Base-by-base conservation (phyloP, 2,888 invertebrate genomes). In the Atrina japonica region DNA sequence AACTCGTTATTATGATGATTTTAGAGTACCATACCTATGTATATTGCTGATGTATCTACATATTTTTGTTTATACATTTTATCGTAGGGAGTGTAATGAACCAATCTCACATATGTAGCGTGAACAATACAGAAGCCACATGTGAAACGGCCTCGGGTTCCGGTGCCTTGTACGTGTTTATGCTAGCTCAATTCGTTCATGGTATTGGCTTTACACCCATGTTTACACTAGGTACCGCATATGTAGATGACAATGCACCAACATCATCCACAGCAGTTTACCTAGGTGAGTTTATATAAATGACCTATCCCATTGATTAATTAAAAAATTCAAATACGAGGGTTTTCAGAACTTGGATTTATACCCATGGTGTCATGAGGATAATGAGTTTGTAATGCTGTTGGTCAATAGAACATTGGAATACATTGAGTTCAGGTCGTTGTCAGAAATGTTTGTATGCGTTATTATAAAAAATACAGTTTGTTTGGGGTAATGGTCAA, bases 211-310 rank as follows among this genome's bases (percentile, higher is more conserved):
- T 81, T 30, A 78, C 80, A 7, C 81, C 83, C 9, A 75, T 85
- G 72, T 82, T 81, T 59, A 83, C 84, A 0, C 79, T 87, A 6
- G 83, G 82, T n/a, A 75, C 78, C n/a, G 79, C 80, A 3, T 82
- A 76, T 67, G 73, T 85, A 7, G 85, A 83, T 41, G 82, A 81
- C 30, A 83, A 82, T 66, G 78, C 79, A 25, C 72, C 65, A 5
- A 64, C 77, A 3, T 77, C 78, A 43, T 68, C 80, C 14, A 77
- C 81, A 0, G 80, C 84, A 1, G 27, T 79, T 9, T 83, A 82
- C 50, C 55, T 81, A 14, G 81, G 83, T 80, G 60, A 29, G 68
- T n/a, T n/a, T n/a, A n/a, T n/a, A n/a, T 52, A 41, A 41, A 11
- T 41, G 41, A 41, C 41, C 41, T 41, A 11, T 41, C 16, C 41